Conservation (phyloP, 30 jellyfish, hydroid and myxozoan species). For the Mastigias papua region DNA sequence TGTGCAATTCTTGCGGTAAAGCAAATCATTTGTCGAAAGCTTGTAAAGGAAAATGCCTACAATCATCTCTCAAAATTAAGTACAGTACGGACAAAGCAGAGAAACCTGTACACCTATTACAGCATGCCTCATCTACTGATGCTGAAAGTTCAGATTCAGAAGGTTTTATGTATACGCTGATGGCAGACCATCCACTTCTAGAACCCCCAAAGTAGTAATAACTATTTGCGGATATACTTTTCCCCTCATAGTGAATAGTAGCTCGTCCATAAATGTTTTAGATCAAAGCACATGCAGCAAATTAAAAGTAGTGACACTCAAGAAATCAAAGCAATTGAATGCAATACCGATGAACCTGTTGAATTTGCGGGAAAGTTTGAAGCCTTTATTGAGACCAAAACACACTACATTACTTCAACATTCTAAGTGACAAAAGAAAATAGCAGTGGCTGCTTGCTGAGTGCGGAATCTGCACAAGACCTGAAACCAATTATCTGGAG, state of each 20-base stretch:
- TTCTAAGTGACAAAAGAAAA: constrained; percentile 5
- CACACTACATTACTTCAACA: neutral
- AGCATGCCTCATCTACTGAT: neutral
- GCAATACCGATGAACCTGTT: constrained; percentile 3
- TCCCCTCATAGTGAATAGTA: constrained; percentile 1
- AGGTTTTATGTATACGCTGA: neutral
- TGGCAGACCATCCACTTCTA: neutral
- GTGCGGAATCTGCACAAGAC: neutral
- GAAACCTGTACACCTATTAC: neutral
- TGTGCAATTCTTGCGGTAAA: constrained; percentile 31
- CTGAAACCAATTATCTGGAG: neutral
- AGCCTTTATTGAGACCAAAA: constrained; percentile 23
- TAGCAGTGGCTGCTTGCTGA: constrained; percentile 29
- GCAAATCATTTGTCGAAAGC: constrained; percentile 14
- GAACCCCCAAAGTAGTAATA: constrained; percentile 15
- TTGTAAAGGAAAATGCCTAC: constrained; percentile 14
- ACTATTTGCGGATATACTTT: constrained; percentile 20
- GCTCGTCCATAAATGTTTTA: constrained; percentile 26
- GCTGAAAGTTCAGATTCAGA: neutral
- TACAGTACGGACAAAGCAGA: neutral
- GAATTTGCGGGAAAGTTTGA: constrained; percentile 26
- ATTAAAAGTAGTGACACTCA: neutral
- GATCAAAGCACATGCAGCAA: constrained; percentile 18
- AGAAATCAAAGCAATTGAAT: constrained; percentile 8
- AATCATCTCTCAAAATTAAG: neutral